These are phyloP conservation scores for Drosophila pseudoobscura DNA, from an alignment of 1,140 invertebrate species.

Conservation along the genomic window DNA sequence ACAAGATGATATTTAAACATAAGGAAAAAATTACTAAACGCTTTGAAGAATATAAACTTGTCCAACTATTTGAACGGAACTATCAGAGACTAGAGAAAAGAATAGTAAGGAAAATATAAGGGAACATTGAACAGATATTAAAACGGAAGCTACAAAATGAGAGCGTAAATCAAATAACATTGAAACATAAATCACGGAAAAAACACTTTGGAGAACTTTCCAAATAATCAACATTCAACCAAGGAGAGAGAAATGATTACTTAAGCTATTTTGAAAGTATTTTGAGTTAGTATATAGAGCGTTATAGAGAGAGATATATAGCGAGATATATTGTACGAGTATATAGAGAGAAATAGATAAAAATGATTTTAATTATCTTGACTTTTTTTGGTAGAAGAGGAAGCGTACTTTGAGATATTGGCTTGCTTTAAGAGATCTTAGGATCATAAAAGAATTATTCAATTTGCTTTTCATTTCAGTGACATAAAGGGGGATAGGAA, in stretches of 20 bases:
- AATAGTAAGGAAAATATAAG: slow-evolving; percentile 17
- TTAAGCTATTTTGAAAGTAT: slow-evolving; percentile 66
- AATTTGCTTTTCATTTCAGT: slow-evolving; percentile 56
- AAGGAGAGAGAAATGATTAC: slow-evolving; percentile 24
- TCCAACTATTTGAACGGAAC: slow-evolving; percentile 23
- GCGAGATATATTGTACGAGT: slow-evolving; percentile 8
- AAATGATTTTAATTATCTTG: slow-evolving; percentile 57
- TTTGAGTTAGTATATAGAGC: slow-evolving; percentile 60
- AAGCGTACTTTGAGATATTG: slow-evolving; percentile 54
- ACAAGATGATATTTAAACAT: slow-evolving; percentile 7
- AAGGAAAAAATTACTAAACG: slow-evolving; percentile 20
- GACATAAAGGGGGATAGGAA: slow-evolving; percentile 27
- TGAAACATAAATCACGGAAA: slow-evolving; percentile 50
- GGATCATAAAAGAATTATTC: slow-evolving; percentile 32
- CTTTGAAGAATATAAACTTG: slow-evolving; percentile 1
- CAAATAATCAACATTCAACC: slow-evolving; percentile 52
- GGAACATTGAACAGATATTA: slow-evolving; percentile 27
- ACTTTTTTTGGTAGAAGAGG: slow-evolving; percentile 35
- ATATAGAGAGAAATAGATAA: slow-evolving; percentile 51
- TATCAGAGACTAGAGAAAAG: slow-evolving; percentile 35
- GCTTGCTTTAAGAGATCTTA: slow-evolving; percentile 44
- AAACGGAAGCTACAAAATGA: slow-evolving; percentile 41
- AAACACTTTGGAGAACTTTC: slow-evolving; percentile 31
- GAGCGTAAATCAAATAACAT: slow-evolving; percentile 13
- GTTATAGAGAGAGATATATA: slow-evolving; percentile 45